Evolutionary conservation across 2,113 vertebrate species (phyloP).

Genomic region (Sitta europaea): DNA sequence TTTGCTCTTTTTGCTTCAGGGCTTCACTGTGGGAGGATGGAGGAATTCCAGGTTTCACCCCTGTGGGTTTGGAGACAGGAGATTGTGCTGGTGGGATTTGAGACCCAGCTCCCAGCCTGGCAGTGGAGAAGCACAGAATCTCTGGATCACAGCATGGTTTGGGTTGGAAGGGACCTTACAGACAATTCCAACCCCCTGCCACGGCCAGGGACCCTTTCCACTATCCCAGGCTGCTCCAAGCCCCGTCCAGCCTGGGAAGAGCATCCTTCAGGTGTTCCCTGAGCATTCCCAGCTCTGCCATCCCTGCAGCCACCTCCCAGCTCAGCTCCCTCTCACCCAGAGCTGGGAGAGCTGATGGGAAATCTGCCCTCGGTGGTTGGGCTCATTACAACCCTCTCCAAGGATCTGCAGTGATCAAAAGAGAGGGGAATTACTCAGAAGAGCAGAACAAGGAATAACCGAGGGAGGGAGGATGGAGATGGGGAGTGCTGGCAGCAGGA

Average conservation of each 20-base stretch:
- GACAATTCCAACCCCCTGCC: background rate
- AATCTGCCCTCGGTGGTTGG: background rate
- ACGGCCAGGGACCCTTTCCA: background rate
- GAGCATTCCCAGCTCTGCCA: background rate
- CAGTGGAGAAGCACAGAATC: background rate
- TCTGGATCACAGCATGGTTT: background rate
- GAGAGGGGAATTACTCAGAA: background rate
- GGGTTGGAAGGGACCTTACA: background rate
- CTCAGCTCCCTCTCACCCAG: background rate
- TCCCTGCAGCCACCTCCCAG: background rate
- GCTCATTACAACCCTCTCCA: background rate
- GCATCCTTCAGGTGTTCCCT: background rate
- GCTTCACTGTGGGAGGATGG: accelerated
- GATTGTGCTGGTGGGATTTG: background rate
- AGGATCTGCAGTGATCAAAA: background rate
- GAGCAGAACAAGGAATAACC: background rate
- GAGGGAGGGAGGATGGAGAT: background rate
- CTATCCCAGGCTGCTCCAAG: background rate
- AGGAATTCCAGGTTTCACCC: background rate
- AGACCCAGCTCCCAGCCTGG: background rate
- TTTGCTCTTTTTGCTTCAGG: background rate
- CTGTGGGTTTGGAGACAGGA: background rate
- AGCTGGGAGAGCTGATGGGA: background rate
- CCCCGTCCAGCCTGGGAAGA: background rate
- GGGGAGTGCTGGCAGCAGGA: background rate